Evolutionary conservation across 2,888 invertebrate species (phyloP), one percentile per base, ranked within the genome.

Genomic region (Andrena flavipes): DNA sequence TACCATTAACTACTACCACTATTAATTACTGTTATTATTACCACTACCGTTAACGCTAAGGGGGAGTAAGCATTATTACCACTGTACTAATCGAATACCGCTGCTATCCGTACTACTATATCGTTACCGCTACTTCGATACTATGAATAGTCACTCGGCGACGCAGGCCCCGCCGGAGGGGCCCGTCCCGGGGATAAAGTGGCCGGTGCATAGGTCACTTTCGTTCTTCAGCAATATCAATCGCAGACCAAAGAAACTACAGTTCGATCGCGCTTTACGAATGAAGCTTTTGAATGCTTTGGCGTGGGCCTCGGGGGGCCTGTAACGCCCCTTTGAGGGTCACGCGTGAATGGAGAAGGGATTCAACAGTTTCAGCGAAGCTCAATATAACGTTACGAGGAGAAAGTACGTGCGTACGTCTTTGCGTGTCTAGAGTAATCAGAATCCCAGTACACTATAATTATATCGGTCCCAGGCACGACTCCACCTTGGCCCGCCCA

Each of bases 171-270:
- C 42, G 42, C 30, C 68, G 62, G 23, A 54, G 49, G 30, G 29
- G 64, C 60, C 29, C 26, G 33, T 20, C 69, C n/a, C 29, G 30
- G 60, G 60, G 33, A 20, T 20, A n/a, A 26, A 59, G 62, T 49
- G 54, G 60, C 56, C 29, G 35, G 1, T 33, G 23, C 54, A 10
- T 23, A 67, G 60, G 76, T 80, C 76, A 62, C 77, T 70, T 73
- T 76, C 77, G 83, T 80, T 80, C 65, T 74, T 56, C 71, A 85
- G 84, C 85, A 88, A 84, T 85, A 87, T 76, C 70, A 64, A 76
- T 26, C 70, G 70, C 80, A 85, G 88, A 85, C 84, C 87, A 85
- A 87, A 63, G 48, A 73, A 64, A 72, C 72, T 33, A 68, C 49
- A 29, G 64, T 49, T 51, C 75, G 72, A 72, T 76, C 74, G 76